Evolutionary conservation across 2,113 vertebrate species (phyloP).

Genomic region (Hydrochoerus hydrochaeris): DNA sequence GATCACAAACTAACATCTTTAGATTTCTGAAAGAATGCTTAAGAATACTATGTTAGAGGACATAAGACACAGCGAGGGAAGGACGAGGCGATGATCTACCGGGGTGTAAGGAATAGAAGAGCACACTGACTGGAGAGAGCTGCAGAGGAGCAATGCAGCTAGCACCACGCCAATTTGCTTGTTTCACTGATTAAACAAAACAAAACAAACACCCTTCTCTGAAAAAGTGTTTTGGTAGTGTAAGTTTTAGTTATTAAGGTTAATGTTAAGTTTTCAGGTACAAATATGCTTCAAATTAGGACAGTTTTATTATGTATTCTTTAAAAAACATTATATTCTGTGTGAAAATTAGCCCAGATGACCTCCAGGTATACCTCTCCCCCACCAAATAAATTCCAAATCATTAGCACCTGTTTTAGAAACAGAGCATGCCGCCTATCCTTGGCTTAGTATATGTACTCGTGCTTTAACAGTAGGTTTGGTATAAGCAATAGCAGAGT

Average conservation of each 20-base stretch:
- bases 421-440: background rate
- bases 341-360: background rate
- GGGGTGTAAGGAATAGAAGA: no score
- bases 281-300: background rate
- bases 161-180: background rate
- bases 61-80: background rate
- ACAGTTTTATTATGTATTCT: background rate
- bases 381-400: background rate
- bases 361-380: background rate
- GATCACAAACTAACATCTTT: background rate
- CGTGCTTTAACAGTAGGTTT: background rate
- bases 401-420: background rate
- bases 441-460: background rate
- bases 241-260: background rate
- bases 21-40: background rate
- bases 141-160: background rate
- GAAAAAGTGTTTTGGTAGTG: background rate
- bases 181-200: no score
- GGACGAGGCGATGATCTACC: fast-evolving
- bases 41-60: background rate
- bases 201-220: background rate
- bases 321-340: background rate
- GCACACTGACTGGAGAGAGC: background rate
- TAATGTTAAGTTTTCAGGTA: background rate
- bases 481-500: background rate